phyloP scores from a whole-genome alignment of 2,888 invertebrate species.

The Scrobipalpa costella region DNA sequence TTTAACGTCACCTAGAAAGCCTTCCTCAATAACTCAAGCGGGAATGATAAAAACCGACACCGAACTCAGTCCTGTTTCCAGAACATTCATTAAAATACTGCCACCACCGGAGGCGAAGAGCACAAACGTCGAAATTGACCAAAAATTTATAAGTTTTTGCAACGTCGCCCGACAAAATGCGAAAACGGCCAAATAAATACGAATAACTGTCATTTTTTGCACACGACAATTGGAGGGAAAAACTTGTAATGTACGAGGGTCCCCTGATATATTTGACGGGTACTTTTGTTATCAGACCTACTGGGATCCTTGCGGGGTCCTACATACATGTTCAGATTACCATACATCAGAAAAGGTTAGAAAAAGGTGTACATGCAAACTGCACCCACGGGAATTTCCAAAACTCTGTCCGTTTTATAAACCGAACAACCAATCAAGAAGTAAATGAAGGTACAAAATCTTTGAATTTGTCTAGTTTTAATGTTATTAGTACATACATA shows the following conservation, averaged over 20 bases:
- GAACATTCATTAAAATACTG: background rate
- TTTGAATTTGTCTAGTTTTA: no score
- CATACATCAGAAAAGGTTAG: no score
- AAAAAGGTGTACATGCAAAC: no score
- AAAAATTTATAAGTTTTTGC: background rate
- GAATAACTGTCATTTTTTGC: conserved; percentile 41
- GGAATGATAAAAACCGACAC: background rate
- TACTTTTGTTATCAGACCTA: background rate
- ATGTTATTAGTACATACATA: no score
- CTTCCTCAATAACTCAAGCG: conserved; percentile 4
- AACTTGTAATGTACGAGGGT: conserved; percentile 2
- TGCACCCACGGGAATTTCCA: no score
- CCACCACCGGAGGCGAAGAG: conserved; percentile 4
- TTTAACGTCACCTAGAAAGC: background rate
- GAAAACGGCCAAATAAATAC: conserved; percentile 34
- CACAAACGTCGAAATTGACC: conserved; percentile 2
- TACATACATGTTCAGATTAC: no score
- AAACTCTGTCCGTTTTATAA: no score
- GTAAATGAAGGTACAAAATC: no score
- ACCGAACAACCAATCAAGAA: no score
- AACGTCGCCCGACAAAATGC: conserved; percentile 1
- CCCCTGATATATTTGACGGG: conserved; percentile 2
- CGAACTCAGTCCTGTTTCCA: background rate
- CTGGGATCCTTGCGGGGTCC: background rate
- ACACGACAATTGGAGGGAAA: conserved; percentile 33